Evolutionary conservation across 2,797 vertebrate genomes (phyloP), one percentile per base, ranked within the genome.

Genomic region (Decapterus maruadsi): DNA sequence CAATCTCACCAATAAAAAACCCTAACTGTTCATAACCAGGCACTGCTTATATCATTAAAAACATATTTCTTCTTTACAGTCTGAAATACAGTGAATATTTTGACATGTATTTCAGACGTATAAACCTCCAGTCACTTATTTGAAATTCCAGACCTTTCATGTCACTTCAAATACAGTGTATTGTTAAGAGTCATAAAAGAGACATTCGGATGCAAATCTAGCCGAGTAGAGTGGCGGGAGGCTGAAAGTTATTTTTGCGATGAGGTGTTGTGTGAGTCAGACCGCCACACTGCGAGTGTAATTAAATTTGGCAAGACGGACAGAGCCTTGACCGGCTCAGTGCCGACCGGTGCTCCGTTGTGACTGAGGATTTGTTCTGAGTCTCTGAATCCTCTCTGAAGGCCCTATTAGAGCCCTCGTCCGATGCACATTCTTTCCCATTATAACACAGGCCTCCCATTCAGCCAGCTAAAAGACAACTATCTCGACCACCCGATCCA

Each of bases 351-450:
- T 71, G 80, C 82, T 84, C 81, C 84, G 65, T 83, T 90, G 87
- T 89, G 82, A 72, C 80, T 0, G 22, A 57, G 66, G 82, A 85
- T 89, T 87, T 91, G 80, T 81, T 84, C 67, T 67, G 79, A 89
- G 83, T 70, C 86, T 56, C 68, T 72, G 83, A 87, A 80, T 87
- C 77, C 78, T 89, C 89, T 92, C 87, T 82, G 80, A 84, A 90
- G 89, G 75, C 80, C 84, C 78, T 80, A 89, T 92, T 92, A 90
- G 78, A 80, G 86, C 78, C 61, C 68, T 75, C 46, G 3, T 53
- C 75, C 0, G 17, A 59, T 75, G 85, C 67, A 85, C 85, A 78
- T 91, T 87, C 90, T 66, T 75, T 78, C 82, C 86, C 65, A 84
- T 88, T 89, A 87, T 77, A 89, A 60, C 72, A 62, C 75, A 58